Evolutionary conservation across 2,888 invertebrate species (phyloP), one percentile per base, ranked within the genome.

Genomic region (Eupithecia tripunctaria): DNA sequence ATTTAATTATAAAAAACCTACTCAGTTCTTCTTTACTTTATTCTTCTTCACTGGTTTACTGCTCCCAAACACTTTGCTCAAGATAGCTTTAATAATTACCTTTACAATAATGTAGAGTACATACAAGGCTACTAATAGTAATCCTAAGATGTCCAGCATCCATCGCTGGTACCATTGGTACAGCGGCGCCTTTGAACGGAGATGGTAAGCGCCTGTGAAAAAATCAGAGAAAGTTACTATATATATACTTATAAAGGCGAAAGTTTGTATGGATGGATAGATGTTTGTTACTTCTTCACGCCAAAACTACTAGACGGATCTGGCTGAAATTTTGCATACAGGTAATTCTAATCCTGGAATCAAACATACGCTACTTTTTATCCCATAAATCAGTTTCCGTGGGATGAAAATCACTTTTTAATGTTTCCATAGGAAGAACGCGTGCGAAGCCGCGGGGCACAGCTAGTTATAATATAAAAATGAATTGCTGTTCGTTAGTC

Each of bases 81-180:
- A 1, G 4, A 77, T 29, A 14, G 67, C 25, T 47, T 59, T 67
- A 6, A 76, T 14, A 0, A 68, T 27, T 27, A 69, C 71, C 29
- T 73, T 77, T 1, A 74, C 6, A 62, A 72, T 71, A 15, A 3
- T 70, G n/a, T 73, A 76, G 0, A 64, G 1, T n/a, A 77, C 14
- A 29, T 51, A 77, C 0, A 77, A 15, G 14, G 67, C n/a, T 1
- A 66, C 56, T 5, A 80, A 0, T 0, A 85, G 14, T 0, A 76
- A 70, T 0, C 79, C 82, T 0, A 85, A 15, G 51, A 86, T 85
- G 63, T 89, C 89, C 62, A 89, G 66, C 82, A 88, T 82, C 83
- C 86, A 86, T 0, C 84, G 78, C 51, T 87, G 82, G 69, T 88
- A 87, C 87, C 88, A 89, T 4, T 79, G 21, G 81, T 89, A 88